Evolutionary conservation across 2,888 invertebrate species (phyloP).

Genomic region (Volucella inflata): DNA sequence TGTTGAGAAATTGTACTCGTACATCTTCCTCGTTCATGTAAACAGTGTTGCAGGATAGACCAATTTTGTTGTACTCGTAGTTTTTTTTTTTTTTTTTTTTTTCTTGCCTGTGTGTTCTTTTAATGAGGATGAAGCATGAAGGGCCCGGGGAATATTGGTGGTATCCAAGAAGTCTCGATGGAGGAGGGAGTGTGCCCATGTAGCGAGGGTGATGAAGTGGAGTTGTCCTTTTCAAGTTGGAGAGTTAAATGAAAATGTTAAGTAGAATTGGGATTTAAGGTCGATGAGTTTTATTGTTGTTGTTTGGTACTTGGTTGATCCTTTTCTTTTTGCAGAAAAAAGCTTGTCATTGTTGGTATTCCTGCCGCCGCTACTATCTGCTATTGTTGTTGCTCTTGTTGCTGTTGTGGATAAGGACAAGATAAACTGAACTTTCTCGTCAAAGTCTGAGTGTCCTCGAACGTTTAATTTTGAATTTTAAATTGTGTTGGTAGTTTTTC

Average conservation of each 20-base stretch:
- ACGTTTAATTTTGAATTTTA: conserved; percentile 74
- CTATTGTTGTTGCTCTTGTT: conserved; percentile 38
- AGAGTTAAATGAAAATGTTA: conserved; percentile 75
- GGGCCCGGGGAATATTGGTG: too few species aligned
- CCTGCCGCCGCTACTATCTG: not conserved
- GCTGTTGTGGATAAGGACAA: conserved; percentile 29
- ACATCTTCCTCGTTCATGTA: conserved; percentile 62
- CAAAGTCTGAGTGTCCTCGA: conserved; percentile 52
- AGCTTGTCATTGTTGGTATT: too few species aligned
- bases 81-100: conserved; percentile 5
- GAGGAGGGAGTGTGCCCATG: not conserved
- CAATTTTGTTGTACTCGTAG: conserved; percentile 17
- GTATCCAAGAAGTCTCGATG: not conserved
- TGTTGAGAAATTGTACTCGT: conserved; percentile 59
- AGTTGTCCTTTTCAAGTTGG: conserved; percentile 71
- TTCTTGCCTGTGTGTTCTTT: conserved; percentile 5
- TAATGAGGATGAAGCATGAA: conserved; percentile 52
- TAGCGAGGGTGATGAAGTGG: conserved; percentile 29
- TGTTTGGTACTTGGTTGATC: conserved; percentile 51
- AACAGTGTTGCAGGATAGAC: conserved; percentile 20
- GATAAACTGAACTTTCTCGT: conserved; percentile 44
- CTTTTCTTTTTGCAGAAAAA: conserved; percentile 54
- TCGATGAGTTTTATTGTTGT: conserved; percentile 61
- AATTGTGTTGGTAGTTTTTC: conserved; percentile 45
- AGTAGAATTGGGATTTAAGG: conserved; percentile 71